A percentile compares a stretch with the other conserved stretches of the same genome.
Evolutionary conservation across 2,888 invertebrate genomes (phyloP).

Genomic region (Temnothorax unifasciatus): DNA sequence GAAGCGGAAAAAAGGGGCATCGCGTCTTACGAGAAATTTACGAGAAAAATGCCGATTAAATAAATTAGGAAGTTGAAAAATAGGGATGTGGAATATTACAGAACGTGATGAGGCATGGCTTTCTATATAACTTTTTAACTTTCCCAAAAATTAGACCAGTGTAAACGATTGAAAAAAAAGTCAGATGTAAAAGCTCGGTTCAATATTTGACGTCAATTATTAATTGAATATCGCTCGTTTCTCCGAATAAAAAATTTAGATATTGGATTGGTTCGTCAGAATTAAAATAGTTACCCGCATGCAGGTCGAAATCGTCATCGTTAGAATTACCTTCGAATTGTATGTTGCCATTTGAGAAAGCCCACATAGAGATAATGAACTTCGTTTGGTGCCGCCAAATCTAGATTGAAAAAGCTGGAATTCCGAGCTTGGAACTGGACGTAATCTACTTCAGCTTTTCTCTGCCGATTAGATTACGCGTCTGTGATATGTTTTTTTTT

Average conservation of each 20-base stretch:
- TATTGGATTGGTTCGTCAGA: neutral
- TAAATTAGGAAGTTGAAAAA: slow-evolving; percentile 15
- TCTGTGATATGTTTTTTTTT: neutral
- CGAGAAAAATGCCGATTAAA: neutral
- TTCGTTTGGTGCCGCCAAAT: slow-evolving; percentile 13
- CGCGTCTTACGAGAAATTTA: neutral
- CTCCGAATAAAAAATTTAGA: neutral
- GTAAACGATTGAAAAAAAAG: neutral
- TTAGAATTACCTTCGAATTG: slow-evolving; percentile 17
- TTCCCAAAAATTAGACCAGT: neutral
- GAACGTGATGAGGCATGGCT: neutral
- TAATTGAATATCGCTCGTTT: neutral
- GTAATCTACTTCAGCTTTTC: slow-evolving; percentile 23
- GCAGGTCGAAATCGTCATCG: neutral
- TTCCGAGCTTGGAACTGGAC: slow-evolving; percentile 10
- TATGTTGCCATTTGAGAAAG: slow-evolving; percentile 6
- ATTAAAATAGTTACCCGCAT: slow-evolving; percentile 8
- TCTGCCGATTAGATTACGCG: neutral
- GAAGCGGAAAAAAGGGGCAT: neutral
- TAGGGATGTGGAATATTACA: neutral
- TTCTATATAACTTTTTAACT: neutral
- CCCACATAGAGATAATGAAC: slow-evolving; percentile 21
- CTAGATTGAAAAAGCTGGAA: slow-evolving; percentile 27
- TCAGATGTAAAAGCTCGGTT: neutral
- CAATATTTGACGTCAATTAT: slow-evolving; percentile 3